Conservation (phyloP, 2,797 vertebrate genomes). For the Rhynchonycteris naso region DNA sequence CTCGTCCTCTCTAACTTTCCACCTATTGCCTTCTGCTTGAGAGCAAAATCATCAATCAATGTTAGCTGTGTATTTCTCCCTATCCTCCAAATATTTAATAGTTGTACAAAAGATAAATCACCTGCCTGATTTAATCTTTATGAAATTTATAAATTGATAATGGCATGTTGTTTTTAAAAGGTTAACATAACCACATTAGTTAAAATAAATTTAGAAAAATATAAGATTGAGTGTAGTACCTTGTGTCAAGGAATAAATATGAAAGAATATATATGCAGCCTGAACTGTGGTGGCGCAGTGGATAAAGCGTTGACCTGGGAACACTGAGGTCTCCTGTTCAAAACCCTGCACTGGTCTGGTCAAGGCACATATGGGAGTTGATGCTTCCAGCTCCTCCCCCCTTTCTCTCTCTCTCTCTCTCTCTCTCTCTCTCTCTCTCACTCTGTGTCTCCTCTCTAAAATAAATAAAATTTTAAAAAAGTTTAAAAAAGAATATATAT, state of each 20-base stretch:
- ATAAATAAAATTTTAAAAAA: no score
- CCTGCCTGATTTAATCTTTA: background rate
- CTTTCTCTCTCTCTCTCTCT: no score
- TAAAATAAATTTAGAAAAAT: constrained; percentile 13
- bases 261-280: background rate
- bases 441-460: no score
- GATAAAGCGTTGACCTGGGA: no score
- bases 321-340: no score
- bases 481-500: no score
- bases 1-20: background rate
- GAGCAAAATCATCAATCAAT: background rate
- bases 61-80: background rate
- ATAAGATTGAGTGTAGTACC: background rate
- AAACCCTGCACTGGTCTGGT: no score
- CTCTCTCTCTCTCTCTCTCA: no score
- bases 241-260: background rate
- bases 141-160: constrained; percentile 24
- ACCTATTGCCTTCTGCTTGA: background rate
- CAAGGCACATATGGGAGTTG: no score
- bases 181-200: background rate
- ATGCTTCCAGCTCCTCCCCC: no score
- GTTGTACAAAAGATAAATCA: background rate
- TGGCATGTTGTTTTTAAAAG: background rate
- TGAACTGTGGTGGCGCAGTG: no score
- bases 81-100: constrained; percentile 18